Evolutionary conservation across 2,113 vertebrate species (phyloP).

Genomic region (Alosa alosa): DNA sequence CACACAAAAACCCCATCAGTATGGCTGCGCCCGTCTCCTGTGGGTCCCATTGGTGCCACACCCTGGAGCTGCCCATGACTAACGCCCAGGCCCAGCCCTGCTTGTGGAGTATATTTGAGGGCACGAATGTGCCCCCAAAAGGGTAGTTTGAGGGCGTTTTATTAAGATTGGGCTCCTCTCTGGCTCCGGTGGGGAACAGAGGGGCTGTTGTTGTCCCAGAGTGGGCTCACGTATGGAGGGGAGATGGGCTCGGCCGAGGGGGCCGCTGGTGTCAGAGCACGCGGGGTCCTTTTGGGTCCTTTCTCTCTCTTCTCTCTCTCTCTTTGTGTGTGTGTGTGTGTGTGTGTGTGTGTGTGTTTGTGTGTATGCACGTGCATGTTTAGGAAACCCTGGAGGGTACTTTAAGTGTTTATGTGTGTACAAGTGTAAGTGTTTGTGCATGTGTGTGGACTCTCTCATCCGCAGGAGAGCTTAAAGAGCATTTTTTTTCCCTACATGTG

Average conservation of each 20-base stretch:
- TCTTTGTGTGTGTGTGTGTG: neutral
- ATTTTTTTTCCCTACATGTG: neutral
- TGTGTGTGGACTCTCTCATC: neutral
- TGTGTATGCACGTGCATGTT: neutral
- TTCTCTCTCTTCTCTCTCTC: neutral
- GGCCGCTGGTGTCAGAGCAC: constrained; percentile 19
- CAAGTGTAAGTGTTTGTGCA: neutral
- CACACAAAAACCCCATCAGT: neutral
- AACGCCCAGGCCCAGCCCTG: constrained; percentile 51
- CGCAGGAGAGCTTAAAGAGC: neutral
- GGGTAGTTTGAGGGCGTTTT: constrained; percentile 70
- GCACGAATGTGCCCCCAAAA: constrained; percentile 56
- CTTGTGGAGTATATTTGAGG: constrained; percentile 52
- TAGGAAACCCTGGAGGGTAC: neutral
- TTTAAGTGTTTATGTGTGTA: neutral
- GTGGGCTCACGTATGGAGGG: constrained; percentile 62
- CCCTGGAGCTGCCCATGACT: constrained; percentile 49
- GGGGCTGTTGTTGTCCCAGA: constrained; percentile 70
- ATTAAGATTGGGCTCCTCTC: constrained; percentile 68
- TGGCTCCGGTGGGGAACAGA: constrained; percentile 63
- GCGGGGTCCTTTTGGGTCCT: neutral
- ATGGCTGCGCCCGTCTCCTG: too few relatives aligned
- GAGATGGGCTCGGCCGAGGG: constrained; percentile 62
- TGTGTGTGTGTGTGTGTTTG: neutral
- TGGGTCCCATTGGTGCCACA: constrained; percentile 50